Base-by-base conservation (phyloP, 1,140 invertebrate species). In the Panagrolaimus sp. region DNA sequence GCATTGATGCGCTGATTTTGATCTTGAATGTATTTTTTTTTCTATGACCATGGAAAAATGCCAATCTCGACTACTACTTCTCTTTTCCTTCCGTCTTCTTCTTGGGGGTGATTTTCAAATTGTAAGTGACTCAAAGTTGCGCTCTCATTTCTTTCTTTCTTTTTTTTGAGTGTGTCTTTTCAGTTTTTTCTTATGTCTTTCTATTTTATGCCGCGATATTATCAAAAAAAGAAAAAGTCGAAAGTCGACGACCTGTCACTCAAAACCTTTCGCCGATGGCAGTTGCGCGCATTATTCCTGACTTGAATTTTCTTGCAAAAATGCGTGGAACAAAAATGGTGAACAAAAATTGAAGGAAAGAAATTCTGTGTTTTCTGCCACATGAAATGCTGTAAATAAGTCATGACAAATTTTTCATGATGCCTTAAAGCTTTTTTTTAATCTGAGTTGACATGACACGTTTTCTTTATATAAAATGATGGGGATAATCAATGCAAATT, bases 261-360 rank as follows among this genome's bases (percentile, higher is more conserved):
- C 52, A 58, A 58, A 28, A 58, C 52, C 52, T 58, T 58, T 58
- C 52, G 52, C 52, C 52, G 17, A 28, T 28, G 28, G 52, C 52
- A 28, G 52, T 58, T 58, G 52, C 52, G 52, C 52, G 21, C 52
- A 26, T 58, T 58, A 26, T 58, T 21, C 28, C 21, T 58, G 52
- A 58, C 52, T 58, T 58, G 21, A 12, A 58, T 58, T 52, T 12
- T 26, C 52, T 58, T 58, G 32, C 32, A 38, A 38, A n/a, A 38
- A 38, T 38, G 32, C 32, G 32, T 38, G 32, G 32, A 38, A 38
- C 32, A 38, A 38, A 38, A 38, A 38, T 38, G 7, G 32, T 4
- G 32, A 38, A 38, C 7, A 38, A 4, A 38, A 38, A 7, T 38
- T 38, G 2, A 38, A 38, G 7, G 32, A 38, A 38, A 38, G 7